A percentile compares a stretch with the other conserved stretches of the same genome.
Evolutionary conservation across 1,140 invertebrate genomes (phyloP).

Genomic region (Zaprionus ghesquierei): DNA sequence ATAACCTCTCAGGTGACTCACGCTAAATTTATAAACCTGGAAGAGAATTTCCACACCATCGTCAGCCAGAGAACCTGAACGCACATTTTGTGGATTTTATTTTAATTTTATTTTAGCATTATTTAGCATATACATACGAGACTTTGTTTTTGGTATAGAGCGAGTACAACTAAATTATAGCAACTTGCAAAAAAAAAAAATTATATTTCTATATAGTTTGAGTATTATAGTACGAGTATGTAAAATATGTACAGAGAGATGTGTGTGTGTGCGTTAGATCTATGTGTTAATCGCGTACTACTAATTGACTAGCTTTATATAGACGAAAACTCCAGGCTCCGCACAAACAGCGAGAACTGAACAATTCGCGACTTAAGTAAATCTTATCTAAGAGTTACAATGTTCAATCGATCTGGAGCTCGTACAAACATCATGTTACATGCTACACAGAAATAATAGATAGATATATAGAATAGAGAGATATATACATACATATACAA

Average conservation of each 20-base stretch:
- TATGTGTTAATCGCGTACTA: slow-evolving; percentile 18
- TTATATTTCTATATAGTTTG: slow-evolving; percentile 12
- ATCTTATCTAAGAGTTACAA: slow-evolving; percentile 9
- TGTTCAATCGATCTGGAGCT: slow-evolving; percentile 8
- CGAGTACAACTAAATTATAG: slow-evolving; percentile 24
- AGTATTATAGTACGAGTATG: slow-evolving; percentile 8
- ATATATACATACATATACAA: slow-evolving; percentile 74
- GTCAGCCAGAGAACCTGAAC: neutral
- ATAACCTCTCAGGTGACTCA: too few relatives aligned
- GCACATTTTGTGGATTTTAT: slow-evolving; percentile 17
- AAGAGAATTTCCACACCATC: too few relatives aligned
- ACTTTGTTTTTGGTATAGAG: slow-evolving; percentile 40
- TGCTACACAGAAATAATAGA: slow-evolving; percentile 20
- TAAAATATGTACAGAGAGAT: slow-evolving; percentile 20
- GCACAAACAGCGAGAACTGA: slow-evolving; percentile 2
- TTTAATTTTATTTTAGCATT: slow-evolving; percentile 30
- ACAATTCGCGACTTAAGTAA: slow-evolving; percentile 37
- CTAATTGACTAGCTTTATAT: slow-evolving; percentile 39
- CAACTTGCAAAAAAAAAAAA: slow-evolving; percentile 47
- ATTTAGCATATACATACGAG: slow-evolving; percentile 21
- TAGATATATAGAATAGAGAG: slow-evolving; percentile 45
- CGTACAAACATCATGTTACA: slow-evolving; percentile 18
- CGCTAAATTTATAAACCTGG: too few relatives aligned
- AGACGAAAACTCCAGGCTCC: neutral
- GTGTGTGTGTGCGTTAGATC: slow-evolving; percentile 17